phyloP scores from a whole-genome alignment of 2,113 vertebrate species.

The Muntiacus reevesi region DNA sequence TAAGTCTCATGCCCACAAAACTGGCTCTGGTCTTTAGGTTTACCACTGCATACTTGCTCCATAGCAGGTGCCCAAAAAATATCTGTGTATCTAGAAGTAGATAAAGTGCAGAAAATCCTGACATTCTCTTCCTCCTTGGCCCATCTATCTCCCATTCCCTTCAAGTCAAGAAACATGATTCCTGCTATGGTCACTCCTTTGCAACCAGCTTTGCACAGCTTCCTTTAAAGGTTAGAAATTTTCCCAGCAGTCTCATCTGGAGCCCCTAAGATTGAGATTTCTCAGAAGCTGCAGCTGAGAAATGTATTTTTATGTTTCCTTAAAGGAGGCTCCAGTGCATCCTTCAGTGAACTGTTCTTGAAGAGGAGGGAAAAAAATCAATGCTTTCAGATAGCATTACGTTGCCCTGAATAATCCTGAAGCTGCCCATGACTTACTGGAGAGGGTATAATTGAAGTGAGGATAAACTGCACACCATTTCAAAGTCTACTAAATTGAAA shows the following conservation, averaged over 20 bases:
- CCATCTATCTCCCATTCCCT: background rate
- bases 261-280: conserved; percentile 35
- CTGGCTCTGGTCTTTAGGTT: background rate
- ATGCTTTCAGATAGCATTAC: conserved; percentile 66
- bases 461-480: conserved; percentile 72
- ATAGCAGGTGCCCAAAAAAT: background rate
- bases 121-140: background rate
- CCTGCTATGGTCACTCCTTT: background rate
- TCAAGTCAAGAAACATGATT: background rate
- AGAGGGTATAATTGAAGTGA: conserved; percentile 69
- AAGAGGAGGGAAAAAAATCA: conserved; percentile 61
- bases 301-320: conserved; percentile 63
- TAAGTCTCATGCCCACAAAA: background rate
- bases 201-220: background rate
- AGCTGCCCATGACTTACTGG: conserved; percentile 62
- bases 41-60: background rate
- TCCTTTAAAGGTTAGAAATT: conserved; percentile 29
- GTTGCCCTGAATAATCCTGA: conserved; percentile 63
- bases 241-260: background rate
- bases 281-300: conserved; percentile 36
- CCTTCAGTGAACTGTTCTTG: conserved; percentile 44
- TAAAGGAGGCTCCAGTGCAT: background rate
- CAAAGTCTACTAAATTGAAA: conserved; percentile 74
- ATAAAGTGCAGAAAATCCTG: background rate
- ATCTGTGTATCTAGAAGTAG: background rate